Conservation (phyloP, 92 coral and sea anemone species). For the Porites divaricata region DNA sequence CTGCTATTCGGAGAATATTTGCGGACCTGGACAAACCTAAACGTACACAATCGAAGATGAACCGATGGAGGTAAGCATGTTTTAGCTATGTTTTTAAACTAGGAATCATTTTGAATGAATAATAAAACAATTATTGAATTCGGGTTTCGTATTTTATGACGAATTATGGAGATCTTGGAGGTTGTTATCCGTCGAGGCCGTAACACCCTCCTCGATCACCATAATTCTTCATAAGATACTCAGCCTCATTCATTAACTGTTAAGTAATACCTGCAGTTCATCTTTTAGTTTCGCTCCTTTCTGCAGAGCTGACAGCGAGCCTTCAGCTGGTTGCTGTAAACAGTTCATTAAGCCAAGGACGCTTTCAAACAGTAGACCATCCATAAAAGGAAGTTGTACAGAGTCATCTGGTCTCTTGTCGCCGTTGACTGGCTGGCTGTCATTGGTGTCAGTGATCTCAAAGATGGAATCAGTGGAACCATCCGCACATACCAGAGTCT, state of each 20-base stretch:
- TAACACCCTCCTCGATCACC: no score
- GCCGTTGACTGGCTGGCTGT: constrained; percentile 51
- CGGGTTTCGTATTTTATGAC: no score
- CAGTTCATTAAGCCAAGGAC: constrained; percentile 68
- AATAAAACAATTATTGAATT: no score
- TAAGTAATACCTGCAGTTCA: background rate
- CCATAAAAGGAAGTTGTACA: constrained; percentile 48
- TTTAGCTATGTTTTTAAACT: no score
- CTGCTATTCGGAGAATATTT: no score
- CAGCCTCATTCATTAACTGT: background rate
- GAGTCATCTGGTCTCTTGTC: constrained; percentile 14
- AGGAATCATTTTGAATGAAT: no score
- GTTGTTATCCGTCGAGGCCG: no score
- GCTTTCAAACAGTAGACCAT: constrained; percentile 69
- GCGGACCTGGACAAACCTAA: no score
- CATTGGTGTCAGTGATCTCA: constrained; percentile 54
- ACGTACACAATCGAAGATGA: no score
- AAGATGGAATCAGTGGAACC: constrained; percentile 62
- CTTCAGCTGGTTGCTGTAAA: constrained; percentile 19
- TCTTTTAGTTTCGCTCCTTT: background rate
- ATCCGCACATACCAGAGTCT: constrained; percentile 48
- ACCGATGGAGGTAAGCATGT: no score
- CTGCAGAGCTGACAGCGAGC: constrained; percentile 42
- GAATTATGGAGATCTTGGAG: no score
- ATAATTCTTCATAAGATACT: no score